Base-by-base conservation (phyloP, 2,888 invertebrate genomes). In the Folsomia manolachei region DNA sequence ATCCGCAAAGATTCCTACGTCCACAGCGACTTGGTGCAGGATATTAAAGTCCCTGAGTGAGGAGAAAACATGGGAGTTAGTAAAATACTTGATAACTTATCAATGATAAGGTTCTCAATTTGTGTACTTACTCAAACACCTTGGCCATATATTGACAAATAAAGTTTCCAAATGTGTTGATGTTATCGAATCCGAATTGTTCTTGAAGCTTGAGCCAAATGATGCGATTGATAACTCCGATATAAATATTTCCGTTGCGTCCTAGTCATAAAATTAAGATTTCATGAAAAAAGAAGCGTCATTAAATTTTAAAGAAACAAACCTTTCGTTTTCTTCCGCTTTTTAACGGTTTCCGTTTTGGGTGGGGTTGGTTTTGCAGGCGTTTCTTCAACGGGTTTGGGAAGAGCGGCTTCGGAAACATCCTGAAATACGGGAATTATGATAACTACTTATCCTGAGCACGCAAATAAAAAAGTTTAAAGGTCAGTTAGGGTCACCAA, bases 201-300 rank as follows among this genome's bases (percentile, higher is more conserved):
- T 66, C 60, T 39, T 74, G 74, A 2, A 74, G 60, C 60, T 70
- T 62, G 64, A 74, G 66, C 74, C 74, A 74, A 21, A 68, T 64
- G 27, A 74, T 74, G 7, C 74, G 25, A 60, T 74, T 74, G 23
- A 66, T 56, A 4, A 74, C 74, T n/a, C 74, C 74, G 63, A 74
- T 74, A 70, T 74, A 74, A 62, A 74, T 74, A 56, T 74, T 74
- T 7, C 74, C 74, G 69, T 74, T 74, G 21, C 74, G 39, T 21
- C 74, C 51, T 18, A n/a, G n/a, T n/a, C n/a, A n/a, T n/a, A n/a
- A n/a, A n/a, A n/a, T n/a, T n/a, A n/a, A n/a, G n/a, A n/a, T n/a
- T n/a, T n/a, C n/a, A n/a, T n/a, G n/a, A n/a, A n/a, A n/a, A n/a
- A n/a, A n/a, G n/a, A n/a, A n/a, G n/a, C n/a, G n/a, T n/a, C n/a